Base-by-base conservation (phyloP, 2,888 invertebrate genomes). In the Silvanus unidentatus region DNA sequence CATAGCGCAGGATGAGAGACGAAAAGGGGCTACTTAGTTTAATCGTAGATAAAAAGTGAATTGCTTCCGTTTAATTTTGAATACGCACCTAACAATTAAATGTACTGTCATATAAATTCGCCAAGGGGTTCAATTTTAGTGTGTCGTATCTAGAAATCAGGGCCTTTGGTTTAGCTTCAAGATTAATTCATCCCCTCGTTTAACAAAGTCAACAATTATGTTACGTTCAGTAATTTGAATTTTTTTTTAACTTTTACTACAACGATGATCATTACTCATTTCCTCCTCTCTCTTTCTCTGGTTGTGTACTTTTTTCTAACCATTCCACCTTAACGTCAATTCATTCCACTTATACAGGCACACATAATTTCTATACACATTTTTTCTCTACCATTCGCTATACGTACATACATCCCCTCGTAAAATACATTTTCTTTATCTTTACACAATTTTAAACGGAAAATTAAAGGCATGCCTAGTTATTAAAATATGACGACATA, bases 111-210 rank as follows among this genome's bases (percentile, higher is more conserved):
- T 22, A 22, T 22, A 22, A 22, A 22, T 8, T 22, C 22, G 22
- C 22, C 22, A 22, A 22, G 22, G 22, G 22, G 22, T 22, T 22
- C 3, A 22, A 22, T 49, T 49, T 54, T 48, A 52, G 62, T 64
- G 64, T 66, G 64, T 63, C 55, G 63, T 66, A 66, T 66, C 66
- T 60, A 55, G 53, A 60, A 59, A 66, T 66, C 65, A 62, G 52
- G 55, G 59, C 58, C 39, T 1, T 40, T 55, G 58, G 59, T 60
- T 64, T 59, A 64, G 60, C 63, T 53, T 52, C 50, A 49, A 60
- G 60, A 65, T 64, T 65, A 65, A 64, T 65, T 62, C 62, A 60
- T 58, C 55, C 59, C 56, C 55, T 37, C 37, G 37, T 16, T 37
- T 12, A 11, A 37, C 37, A 37, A 16, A 37, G 37, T 37, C 37